Base-by-base conservation (phyloP, 2,888 invertebrate species). In the Megalurothrips usitatus region DNA sequence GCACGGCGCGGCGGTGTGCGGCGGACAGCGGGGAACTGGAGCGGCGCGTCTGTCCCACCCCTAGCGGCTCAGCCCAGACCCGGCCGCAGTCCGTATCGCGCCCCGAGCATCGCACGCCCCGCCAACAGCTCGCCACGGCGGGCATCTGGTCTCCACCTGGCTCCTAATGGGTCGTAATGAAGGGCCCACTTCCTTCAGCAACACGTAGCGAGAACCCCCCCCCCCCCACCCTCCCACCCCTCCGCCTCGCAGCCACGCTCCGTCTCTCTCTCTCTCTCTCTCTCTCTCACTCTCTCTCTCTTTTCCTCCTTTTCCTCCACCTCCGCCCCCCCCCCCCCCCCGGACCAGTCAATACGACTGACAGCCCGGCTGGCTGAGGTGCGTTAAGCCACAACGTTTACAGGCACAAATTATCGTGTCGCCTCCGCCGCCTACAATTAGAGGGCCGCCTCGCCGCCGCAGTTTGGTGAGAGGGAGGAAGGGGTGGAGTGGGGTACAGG, bases 151-250 rank as follows among this genome's bases (percentile, higher is more conserved):
- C 23, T 26, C n/a, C 68, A 75, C 68, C 68, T 75, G 68, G 23
- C 68, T 58, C 68, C 68, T 75, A 75, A 75, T 75, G 68, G 68
- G 68, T 58, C 58, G 58, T 58, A n/a, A 58, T 58, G 58, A 58
- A 58, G 58, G 58, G 19, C 34, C 34, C 34, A 43, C 58, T 58
- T 58, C 58, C 58, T n/a, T 58, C 58, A 58, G 58, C 58, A 58
- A 58, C 58, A 58, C 58, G 58, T 58, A 58, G 58, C 58, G 17
- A 8, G n/a, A n/a, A 23, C 68, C 68, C 68, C 23, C 8, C n/a
- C n/a, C 34, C 34, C 34, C 34, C 2, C 34, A 4, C 34, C 34
- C 34, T 11, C 52, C 1, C 52, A 2, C 26, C 68, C 23, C 68
- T 26, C 23, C 68, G 23, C 68, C 68, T 12, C 23, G 68, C 17